phyloP scores from a whole-genome alignment of 2,888 invertebrate species.

The Phorcus lineatus region DNA sequence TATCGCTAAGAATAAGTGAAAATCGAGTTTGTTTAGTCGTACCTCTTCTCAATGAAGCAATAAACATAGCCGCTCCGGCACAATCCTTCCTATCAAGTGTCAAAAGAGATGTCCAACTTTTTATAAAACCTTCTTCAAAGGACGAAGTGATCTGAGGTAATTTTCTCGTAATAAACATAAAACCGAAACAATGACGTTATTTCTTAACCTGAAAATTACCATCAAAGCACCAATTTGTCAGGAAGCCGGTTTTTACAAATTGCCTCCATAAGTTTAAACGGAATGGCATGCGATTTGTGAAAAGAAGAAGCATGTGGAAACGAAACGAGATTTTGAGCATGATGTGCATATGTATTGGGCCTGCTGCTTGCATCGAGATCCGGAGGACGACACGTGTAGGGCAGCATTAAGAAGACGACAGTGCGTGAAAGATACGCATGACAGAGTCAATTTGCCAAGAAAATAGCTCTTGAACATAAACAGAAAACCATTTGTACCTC shows the following conservation, averaged over 20 bases:
- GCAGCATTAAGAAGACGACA: not conserved
- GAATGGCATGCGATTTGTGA: not conserved
- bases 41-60: too few species aligned
- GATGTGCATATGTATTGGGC: not conserved
- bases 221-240: not conserved
- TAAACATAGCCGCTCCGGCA: too few species aligned
- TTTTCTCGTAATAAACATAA: not conserved
- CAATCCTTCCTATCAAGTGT: too few species aligned
- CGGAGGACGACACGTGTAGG: not conserved
- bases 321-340: conserved; percentile 3
- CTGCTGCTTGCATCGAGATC: not conserved
- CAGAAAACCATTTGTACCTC: not conserved
- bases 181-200: not conserved
- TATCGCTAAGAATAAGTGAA: too few species aligned
- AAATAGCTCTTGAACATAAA: not conserved
- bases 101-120: not conserved
- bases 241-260: not conserved
- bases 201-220: not conserved
- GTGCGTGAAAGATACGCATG: conserved; percentile 10
- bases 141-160: not conserved
- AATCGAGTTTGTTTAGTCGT: too few species aligned
- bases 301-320: not conserved
- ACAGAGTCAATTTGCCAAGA: conserved; percentile 13
- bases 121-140: not conserved
- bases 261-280: not conserved